Conservation (phyloP, 2,113 vertebrate genomes). For the Hippoglossus stenolepis region DNA sequence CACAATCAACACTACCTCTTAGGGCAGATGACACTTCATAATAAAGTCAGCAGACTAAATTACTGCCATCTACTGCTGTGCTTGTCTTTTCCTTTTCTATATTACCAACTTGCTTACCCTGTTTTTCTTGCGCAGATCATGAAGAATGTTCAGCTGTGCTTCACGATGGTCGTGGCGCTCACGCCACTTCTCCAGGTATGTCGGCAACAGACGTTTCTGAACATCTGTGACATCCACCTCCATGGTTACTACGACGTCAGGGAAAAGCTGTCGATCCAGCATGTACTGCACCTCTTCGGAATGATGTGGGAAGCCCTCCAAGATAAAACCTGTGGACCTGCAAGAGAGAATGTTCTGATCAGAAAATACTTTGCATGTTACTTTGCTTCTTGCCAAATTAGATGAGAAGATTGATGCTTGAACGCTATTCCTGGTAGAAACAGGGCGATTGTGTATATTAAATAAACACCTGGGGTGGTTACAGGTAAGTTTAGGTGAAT, state of each 20-base stretch:
- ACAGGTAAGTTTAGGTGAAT: too few relatives aligned
- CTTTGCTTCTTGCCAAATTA: too few relatives aligned
- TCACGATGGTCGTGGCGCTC: conserved; percentile 68
- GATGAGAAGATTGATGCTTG: too few relatives aligned
- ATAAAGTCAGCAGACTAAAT: neutral
- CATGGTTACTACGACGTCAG: conserved; percentile 85
- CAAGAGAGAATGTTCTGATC: conserved; percentile 19
- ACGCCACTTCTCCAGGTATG: conserved; percentile 84
- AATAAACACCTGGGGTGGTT: too few relatives aligned
- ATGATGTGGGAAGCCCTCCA: conserved; percentile 91
- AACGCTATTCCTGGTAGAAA: too few relatives aligned
- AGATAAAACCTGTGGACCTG: conserved; percentile 93
- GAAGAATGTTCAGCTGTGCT: conserved; percentile 79
- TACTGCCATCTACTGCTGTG: too few relatives aligned
- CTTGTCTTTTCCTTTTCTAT: too few relatives aligned
- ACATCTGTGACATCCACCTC: conserved; percentile 83
- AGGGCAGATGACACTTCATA: neutral
- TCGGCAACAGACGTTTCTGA: conserved; percentile 85
- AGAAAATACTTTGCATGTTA: neutral
- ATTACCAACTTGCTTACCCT: conserved; percentile 73
- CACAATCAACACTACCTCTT: neutral
- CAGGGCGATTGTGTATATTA: too few relatives aligned
- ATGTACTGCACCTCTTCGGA: conserved; percentile 86
- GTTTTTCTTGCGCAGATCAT: conserved; percentile 82
- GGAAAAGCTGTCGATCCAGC: conserved; percentile 85